Evolutionary conservation across 2,888 invertebrate species (phyloP).

Genomic region (Hydropsyche betteni): DNA sequence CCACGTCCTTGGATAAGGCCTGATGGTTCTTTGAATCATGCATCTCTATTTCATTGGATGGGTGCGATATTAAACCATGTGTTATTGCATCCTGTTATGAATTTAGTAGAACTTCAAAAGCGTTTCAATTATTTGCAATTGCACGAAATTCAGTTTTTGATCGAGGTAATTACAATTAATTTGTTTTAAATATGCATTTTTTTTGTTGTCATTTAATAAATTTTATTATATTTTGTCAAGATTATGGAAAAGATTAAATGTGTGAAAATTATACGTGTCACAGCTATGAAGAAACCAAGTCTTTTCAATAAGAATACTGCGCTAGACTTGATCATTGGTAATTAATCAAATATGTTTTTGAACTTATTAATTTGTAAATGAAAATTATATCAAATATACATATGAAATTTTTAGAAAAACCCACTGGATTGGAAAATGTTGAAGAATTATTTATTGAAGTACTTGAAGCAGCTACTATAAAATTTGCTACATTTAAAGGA

Average conservation of each 20-base stretch:
- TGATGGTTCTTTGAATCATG: slow-evolving; percentile 75
- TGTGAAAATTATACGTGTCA: slow-evolving; percentile 24
- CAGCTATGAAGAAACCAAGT: slow-evolving; percentile 34
- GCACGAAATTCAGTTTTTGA: slow-evolving; percentile 68
- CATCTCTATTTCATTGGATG: slow-evolving; percentile 74
- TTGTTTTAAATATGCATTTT: background rate
- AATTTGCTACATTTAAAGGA: slow-evolving; percentile 68
- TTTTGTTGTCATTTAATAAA: background rate
- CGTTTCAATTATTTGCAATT: slow-evolving; percentile 75
- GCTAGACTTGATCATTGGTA: background rate
- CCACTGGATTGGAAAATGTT: slow-evolving; percentile 63
- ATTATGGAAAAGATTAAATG: slow-evolving; percentile 25
- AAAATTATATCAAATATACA: background rate
- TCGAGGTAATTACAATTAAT: slow-evolving; percentile 63
- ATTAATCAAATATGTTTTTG: background rate
- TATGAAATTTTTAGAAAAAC: slow-evolving; percentile 55
- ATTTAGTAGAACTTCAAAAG: slow-evolving; percentile 64
- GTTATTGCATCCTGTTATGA: slow-evolving; percentile 69
- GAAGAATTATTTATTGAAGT: slow-evolving; percentile 63
- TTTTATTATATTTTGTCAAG: slow-evolving; percentile 25
- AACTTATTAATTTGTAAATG: slow-evolving; percentile 13
- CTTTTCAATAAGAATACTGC: background rate
- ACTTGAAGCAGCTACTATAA: slow-evolving; percentile 62
- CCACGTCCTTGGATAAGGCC: slow-evolving; percentile 75
- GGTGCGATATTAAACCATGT: slow-evolving; percentile 73